These are phyloP conservation scores for Rousettus madagascariensis DNA, from an alignment of 2,797 vertebrate species.

Conservation along the genomic window DNA sequence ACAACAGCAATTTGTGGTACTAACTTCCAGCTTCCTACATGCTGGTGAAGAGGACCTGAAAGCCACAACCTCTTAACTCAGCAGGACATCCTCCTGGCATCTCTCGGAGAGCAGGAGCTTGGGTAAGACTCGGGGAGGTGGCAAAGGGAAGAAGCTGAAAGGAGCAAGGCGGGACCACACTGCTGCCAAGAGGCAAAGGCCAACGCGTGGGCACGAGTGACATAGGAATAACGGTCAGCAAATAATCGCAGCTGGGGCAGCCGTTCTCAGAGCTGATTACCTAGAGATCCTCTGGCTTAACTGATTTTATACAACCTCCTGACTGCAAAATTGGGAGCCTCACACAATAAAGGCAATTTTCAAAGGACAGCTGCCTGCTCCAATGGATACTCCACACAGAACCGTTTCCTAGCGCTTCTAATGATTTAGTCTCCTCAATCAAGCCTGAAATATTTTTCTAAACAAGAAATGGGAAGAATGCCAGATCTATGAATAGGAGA, in stretches of 20 bases:
- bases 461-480: conserved; percentile 37
- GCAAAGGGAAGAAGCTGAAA: not conserved
- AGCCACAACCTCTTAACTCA: conserved; percentile 9
- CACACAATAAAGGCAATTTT: conserved; percentile 58
- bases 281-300: conserved; percentile 56
- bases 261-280: conserved; percentile 48
- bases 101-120: not conserved
- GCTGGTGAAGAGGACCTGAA: conserved; percentile 1
- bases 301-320: conserved; percentile 65
- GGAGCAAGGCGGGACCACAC: not conserved
- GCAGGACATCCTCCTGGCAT: conserved; percentile 1
- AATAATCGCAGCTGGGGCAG: conserved; percentile 55
- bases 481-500: conserved; percentile 44
- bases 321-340: conserved; percentile 60
- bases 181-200: conserved; percentile 43
- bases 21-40: conserved; percentile 31
- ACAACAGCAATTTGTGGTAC: conserved; percentile 25
- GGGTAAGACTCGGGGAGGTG: not conserved
- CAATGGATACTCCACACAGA: conserved; percentile 49
- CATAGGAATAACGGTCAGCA: not conserved
- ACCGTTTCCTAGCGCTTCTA: conserved; percentile 52
- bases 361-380: conserved; percentile 70
- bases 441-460: conserved; percentile 54
- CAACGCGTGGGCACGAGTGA: not conserved
- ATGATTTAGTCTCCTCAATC: conserved; percentile 46